Evolutionary conservation across 1,140 invertebrate genomes (phyloP), one percentile per base, ranked within the genome.

Genomic region (Cyrtorhinus lividipennis): DNA sequence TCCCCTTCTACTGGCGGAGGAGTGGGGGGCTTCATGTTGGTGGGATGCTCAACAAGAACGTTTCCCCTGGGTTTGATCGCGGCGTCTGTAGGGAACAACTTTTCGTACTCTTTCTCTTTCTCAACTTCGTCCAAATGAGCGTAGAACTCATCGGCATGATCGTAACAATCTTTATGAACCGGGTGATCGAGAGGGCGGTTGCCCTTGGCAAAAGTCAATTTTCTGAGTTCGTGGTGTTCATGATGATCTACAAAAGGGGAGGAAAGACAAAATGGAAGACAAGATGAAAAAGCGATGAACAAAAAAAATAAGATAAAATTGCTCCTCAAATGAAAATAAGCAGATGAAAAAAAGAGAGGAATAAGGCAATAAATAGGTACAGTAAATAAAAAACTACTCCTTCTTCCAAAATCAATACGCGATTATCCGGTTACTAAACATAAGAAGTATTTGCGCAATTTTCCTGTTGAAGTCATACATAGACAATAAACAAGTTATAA

Each of bases 41-140:
- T 59, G 1, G 58, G 58, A 30, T 59, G 58, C n/a, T 59, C 58
- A 26, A 59, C 24, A 18, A 59, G 27, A 13, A n/a, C 15, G 24
- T 18, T n/a, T 2, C 15, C 27, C 2, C 58, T 13, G 5, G 58
- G 58, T 53, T 53, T 53, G 48, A 53, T 20, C 10, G 48, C 10
- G 20, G 48, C 12, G 48, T 53, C 48, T 5, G 12, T 53, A 8
- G 48, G 48, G 20, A 53, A 53, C 48, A 53, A 53, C 10, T 20
- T 10, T 22, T 53, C 48, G 48, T 53, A 20, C 20, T 53, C 48
- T 20, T 20, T 53, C 20, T 53, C 48, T 53, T 53, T 20, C 48
- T 53, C 48, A 8, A 53, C 12, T 53, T 53, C 48, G 5, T 8
- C 48, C 20, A 53, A 53, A 12, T 53, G 48, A 20, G 48, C 48